Percentiles rank a stretch among this genome's conserved stretches.
phyloP scores from a whole-genome alignment of 2,888 invertebrate species.

The Hemistola chrysoprasaria region DNA sequence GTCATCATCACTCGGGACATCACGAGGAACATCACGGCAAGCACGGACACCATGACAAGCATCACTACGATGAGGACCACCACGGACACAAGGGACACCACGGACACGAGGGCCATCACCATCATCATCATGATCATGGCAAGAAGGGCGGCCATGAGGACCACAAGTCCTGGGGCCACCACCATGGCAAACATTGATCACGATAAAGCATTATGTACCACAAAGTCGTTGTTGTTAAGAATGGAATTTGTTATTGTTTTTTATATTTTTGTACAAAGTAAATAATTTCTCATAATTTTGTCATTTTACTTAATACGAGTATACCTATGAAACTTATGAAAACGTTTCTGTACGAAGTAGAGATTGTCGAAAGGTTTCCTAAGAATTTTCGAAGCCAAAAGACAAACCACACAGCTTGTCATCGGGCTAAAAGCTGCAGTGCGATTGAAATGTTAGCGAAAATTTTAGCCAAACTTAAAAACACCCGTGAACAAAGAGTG shows the following conservation, averaged over 20 bases:
- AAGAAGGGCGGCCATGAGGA: conserved; percentile 89
- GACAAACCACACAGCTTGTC: too few species aligned
- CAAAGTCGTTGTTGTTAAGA: conserved; percentile 51
- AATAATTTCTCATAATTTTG: conserved; percentile 36
- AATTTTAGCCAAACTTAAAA: too few species aligned
- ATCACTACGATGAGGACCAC: conserved; percentile 90
- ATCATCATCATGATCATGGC: conserved; percentile 88
- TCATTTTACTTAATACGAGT: conserved; percentile 10
- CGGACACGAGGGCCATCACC: conserved; percentile 88
- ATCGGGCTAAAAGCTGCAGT: too few species aligned
- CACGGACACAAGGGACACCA: conserved; percentile 91
- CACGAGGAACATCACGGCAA: conserved; percentile 90
- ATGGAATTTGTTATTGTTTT: conserved; percentile 55
- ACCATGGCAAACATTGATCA: conserved; percentile 74
- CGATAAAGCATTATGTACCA: conserved; percentile 27
- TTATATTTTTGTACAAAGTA: conserved; percentile 61
- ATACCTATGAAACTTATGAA: too few species aligned
- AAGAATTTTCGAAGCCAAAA: too few species aligned
- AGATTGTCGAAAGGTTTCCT: too few species aligned
- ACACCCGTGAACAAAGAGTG: too few species aligned
- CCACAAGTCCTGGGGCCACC: conserved; percentile 88
- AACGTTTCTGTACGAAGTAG: too few species aligned
- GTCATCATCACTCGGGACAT: conserved; percentile 88
- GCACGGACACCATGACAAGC: conserved; percentile 90
- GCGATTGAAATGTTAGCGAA: too few species aligned